These are phyloP conservation scores for Nomada flava DNA, from an alignment of 2,888 invertebrate species.

Conservation along the genomic window DNA sequence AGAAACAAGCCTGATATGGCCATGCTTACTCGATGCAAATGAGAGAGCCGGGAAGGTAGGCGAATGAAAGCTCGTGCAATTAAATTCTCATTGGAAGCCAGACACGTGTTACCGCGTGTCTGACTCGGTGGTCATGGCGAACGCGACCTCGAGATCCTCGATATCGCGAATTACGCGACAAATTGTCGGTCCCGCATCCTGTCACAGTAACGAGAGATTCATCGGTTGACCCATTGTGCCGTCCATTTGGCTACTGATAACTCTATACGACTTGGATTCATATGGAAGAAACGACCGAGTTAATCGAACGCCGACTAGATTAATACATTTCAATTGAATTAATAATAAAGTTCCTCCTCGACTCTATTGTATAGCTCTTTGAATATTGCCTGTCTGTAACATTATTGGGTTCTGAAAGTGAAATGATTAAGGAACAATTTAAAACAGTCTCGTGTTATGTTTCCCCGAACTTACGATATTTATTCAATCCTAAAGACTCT, in stretches of 20 bases:
- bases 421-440: too few species aligned
- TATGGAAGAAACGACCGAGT: background rate
- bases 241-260: constrained; percentile 28
- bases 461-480: too few species aligned
- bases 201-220: constrained; percentile 61
- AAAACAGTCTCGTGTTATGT: too few species aligned
- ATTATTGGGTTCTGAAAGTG: too few species aligned
- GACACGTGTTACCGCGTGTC: constrained; percentile 80
- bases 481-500: too few species aligned
- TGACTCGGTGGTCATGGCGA: constrained; percentile 79
- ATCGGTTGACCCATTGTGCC: constrained; percentile 48
- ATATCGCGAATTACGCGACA: constrained; percentile 82
- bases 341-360: too few species aligned
- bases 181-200: constrained; percentile 73
- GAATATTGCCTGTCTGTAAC: too few species aligned
- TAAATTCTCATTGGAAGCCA: constrained; percentile 78
- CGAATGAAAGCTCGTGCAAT: constrained; percentile 75
- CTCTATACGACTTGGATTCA: background rate
- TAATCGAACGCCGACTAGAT: background rate
- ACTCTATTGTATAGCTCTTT: too few species aligned
- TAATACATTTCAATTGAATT: too few species aligned
- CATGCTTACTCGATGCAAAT: constrained; percentile 77
- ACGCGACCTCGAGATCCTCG: constrained; percentile 79
- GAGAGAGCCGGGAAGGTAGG: constrained; percentile 58
- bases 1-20: constrained; percentile 76